These are phyloP conservation scores for Lepidocolaptes lacrymiger DNA, from an alignment of 2,797 vertebrate genomes.

Conservation along the genomic window DNA sequence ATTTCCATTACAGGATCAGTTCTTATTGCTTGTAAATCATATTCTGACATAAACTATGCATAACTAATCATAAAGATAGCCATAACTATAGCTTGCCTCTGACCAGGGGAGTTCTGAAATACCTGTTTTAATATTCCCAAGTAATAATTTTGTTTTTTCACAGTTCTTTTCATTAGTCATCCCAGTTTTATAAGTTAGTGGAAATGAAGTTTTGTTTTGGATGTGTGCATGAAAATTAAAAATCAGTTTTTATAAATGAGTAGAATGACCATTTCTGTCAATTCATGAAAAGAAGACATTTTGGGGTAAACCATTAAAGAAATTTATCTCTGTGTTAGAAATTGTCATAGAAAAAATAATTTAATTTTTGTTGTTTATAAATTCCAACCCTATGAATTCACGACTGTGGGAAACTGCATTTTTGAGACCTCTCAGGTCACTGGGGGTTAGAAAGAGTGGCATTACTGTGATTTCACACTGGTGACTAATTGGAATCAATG, in stretches of 20 bases:
- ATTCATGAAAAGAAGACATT: background rate
- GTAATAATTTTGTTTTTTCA: background rate
- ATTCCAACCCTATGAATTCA: background rate
- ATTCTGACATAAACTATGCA: background rate
- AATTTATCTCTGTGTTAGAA: background rate
- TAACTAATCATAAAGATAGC: background rate
- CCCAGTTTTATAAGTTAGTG: background rate
- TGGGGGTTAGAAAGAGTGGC: background rate
- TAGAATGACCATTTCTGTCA: background rate
- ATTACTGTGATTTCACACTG: background rate
- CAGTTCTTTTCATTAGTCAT: background rate
- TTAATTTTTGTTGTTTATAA: background rate
- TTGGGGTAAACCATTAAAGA: background rate
- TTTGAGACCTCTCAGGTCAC: background rate
- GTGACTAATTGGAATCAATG: background rate
- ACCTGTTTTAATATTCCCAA: background rate
- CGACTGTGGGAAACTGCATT: background rate
- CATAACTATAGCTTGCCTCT: background rate
- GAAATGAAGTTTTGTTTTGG: background rate
- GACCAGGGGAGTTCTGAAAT: background rate
- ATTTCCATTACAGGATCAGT: background rate
- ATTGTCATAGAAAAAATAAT: background rate
- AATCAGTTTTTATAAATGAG: background rate
- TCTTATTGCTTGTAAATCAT: background rate
- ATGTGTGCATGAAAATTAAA: background rate